Conservation (phyloP, 2,113 vertebrate species). For the Zapornia atra region DNA sequence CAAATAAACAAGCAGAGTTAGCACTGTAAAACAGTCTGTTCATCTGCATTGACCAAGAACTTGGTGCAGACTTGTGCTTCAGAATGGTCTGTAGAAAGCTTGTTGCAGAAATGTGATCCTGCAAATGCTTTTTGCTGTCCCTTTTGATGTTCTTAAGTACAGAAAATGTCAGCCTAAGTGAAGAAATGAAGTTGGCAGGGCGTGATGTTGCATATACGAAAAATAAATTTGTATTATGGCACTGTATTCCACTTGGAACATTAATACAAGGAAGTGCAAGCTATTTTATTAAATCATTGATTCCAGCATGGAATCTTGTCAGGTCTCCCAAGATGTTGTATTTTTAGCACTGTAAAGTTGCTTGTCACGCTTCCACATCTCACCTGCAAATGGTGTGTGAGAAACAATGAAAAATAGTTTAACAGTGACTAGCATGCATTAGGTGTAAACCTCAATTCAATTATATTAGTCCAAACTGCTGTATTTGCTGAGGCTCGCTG, state of each 20-base stretch:
- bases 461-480: not conserved
- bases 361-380: not conserved
- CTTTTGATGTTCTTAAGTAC: not conserved
- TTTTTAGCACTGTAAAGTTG: not conserved
- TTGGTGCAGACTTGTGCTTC: not conserved
- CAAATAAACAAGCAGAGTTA: not conserved
- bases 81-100: not conserved
- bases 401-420: conserved; percentile 21
- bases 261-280: not conserved
- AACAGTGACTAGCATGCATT: not conserved
- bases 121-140: conserved; percentile 3
- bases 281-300: conserved; percentile 33
- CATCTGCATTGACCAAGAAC: not conserved
- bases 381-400: not conserved
- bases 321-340: not conserved
- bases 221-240: conserved; percentile 20
- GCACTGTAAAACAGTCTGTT: not conserved
- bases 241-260: not conserved
- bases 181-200: not conserved
- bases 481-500: not conserved
- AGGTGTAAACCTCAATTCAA: not conserved
- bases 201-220: not conserved
- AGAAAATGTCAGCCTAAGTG: conserved; percentile 17
- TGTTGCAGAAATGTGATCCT: not conserved
- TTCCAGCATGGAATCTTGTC: not conserved